Conservation (phyloP, 2,797 vertebrate species). For the Pseudotriccus pelzelni region DNA sequence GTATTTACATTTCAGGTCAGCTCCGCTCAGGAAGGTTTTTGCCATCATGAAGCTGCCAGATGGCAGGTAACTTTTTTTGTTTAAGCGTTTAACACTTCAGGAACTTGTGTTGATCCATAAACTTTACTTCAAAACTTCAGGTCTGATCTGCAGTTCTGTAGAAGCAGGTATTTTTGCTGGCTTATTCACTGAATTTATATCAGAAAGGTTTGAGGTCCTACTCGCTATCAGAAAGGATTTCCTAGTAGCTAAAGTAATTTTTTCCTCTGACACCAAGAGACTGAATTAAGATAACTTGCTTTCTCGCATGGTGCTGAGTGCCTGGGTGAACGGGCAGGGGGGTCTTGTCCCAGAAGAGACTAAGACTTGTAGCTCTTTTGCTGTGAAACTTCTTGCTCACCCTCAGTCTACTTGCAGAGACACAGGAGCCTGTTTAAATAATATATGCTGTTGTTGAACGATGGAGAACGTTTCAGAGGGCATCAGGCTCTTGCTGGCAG, state of each 20-base stretch:
- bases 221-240: background rate
- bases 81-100: background rate
- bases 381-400: background rate
- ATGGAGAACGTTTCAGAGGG: background rate
- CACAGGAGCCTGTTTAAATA: background rate
- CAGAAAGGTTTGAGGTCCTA: background rate
- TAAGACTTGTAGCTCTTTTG: background rate
- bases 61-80: background rate
- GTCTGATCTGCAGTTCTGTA: background rate
- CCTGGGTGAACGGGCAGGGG: too few species aligned
- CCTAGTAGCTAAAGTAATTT: background rate
- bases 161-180: background rate
- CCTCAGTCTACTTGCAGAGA: background rate
- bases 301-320: background rate
- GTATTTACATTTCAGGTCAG: background rate
- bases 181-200: background rate
- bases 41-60: background rate
- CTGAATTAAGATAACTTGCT: background rate
- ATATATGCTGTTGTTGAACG: rapidly evolving
- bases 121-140: background rate
- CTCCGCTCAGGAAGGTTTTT: background rate
- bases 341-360: background rate
- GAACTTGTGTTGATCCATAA: background rate
- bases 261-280: too few species aligned
- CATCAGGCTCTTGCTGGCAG: background rate